Percentiles rank a stretch among this genome's conserved stretches.
Conservation (phyloP, 2,888 invertebrate species). For the Drosophila fulvimacula region DNA sequence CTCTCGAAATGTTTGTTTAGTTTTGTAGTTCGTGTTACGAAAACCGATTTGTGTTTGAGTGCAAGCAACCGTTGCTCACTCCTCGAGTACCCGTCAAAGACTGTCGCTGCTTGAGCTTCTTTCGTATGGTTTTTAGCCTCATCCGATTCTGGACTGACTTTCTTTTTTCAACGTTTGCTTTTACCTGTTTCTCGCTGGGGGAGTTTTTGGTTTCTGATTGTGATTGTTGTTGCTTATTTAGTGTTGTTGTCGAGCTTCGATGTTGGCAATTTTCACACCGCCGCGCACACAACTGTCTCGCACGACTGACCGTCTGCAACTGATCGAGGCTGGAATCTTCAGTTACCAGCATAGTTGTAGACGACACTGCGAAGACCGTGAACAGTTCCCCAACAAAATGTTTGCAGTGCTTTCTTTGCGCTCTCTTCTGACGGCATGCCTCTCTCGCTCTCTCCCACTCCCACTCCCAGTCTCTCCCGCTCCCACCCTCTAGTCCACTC, state of each 20-base stretch:
- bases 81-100: conserved; percentile 77
- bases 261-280: conserved; percentile 72
- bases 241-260: conserved; percentile 58
- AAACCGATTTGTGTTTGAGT: conserved; percentile 47
- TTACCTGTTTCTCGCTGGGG: conserved; percentile 70
- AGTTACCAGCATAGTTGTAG: conserved; percentile 82
- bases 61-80: conserved; percentile 62
- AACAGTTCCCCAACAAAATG: conserved; percentile 34
- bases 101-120: conserved; percentile 79
- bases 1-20: conserved; percentile 17
- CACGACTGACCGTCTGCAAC: conserved; percentile 83
- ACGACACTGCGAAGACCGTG: conserved; percentile 31
- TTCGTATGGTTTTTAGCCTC: conserved; percentile 79
- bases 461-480: conserved; percentile 2
- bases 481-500: background rate
- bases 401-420: conserved; percentile 68
- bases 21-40: conserved; percentile 27
- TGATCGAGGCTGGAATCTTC: conserved; percentile 78
- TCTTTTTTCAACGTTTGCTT: conserved; percentile 62
- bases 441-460: conserved; percentile 5
- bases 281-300: conserved; percentile 82
- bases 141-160: conserved; percentile 69
- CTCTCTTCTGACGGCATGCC: conserved; percentile 38
- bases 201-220: conserved; percentile 60
- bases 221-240: conserved; percentile 53